Evolutionary conservation across 2,113 vertebrate genomes (phyloP).

Genomic region (Corythoichthys intestinalis): DNA sequence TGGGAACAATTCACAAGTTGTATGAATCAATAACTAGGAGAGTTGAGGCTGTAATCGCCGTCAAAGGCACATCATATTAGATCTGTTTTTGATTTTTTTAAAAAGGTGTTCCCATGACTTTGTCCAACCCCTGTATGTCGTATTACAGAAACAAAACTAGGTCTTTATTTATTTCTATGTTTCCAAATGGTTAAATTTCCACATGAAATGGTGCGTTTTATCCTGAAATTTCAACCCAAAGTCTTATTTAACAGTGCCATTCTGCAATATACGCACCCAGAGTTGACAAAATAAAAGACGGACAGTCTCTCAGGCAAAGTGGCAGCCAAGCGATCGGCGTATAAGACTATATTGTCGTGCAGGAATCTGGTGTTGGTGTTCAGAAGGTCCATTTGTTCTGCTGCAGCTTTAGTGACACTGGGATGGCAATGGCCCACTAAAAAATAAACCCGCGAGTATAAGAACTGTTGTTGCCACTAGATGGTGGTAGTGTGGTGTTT

Average conservation of each 20-base stretch:
- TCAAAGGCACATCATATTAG: too few species aligned
- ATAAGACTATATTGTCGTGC: conserved; percentile 86
- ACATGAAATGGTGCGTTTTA: background rate
- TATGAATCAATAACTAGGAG: too few species aligned
- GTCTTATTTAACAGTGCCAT: background rate
- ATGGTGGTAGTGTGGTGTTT: background rate
- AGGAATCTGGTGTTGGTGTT: conserved; percentile 90
- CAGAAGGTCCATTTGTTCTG: conserved; percentile 82
- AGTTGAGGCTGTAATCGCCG: too few species aligned
- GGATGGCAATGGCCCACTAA: conserved; percentile 93
- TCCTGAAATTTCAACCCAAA: background rate
- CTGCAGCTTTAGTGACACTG: conserved; percentile 81
- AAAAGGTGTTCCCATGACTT: too few species aligned
- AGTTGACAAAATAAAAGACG: conserved; percentile 93
- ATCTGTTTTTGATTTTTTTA: too few species aligned
- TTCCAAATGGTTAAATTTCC: too few species aligned
- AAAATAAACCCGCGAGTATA: conserved; percentile 16
- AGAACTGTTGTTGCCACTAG: background rate
- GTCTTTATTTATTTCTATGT: too few species aligned
- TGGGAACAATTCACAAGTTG: too few species aligned
- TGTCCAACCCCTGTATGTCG: too few species aligned
- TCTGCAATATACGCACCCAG: conserved; percentile 76
- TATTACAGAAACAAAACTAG: too few species aligned
- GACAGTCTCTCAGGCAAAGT: conserved; percentile 81
- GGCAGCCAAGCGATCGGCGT: conserved; percentile 80